phyloP scores from a whole-genome alignment of 2,797 vertebrate species.

The Morus bassanus region DNA sequence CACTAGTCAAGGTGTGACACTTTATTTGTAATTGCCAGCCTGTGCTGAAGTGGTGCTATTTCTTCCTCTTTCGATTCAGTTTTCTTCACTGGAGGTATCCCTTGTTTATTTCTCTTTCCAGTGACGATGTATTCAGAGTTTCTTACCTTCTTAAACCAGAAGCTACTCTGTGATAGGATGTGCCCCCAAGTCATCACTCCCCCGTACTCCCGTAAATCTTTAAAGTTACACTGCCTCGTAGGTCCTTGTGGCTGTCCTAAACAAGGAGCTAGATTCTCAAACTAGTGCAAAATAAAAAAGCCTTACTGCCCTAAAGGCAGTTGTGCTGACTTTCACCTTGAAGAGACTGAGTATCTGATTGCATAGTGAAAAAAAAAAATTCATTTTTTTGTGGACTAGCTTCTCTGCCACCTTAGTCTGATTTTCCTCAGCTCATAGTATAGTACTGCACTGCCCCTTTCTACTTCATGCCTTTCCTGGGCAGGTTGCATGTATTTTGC shows the following conservation, averaged over 20 bases:
- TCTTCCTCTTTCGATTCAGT: not conserved
- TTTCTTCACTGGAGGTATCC: not conserved
- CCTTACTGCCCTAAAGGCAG: not conserved
- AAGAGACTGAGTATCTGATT: not conserved
- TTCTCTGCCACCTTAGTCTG: not conserved
- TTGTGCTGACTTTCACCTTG: not conserved
- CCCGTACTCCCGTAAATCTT: not conserved
- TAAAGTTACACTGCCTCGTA: not conserved
- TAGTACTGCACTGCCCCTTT: not conserved
- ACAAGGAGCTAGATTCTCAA: not conserved
- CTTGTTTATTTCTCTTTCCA: not conserved
- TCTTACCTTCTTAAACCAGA: not conserved
- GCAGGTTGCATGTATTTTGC: not conserved
- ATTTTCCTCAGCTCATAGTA: not conserved
- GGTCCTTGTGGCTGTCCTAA: not conserved
- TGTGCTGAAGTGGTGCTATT: not conserved
- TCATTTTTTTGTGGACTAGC: not conserved
- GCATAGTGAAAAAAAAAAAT: not conserved
- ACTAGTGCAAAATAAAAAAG: not conserved
- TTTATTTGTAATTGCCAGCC: not conserved
- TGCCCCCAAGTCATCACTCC: not conserved
- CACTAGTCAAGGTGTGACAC: not conserved
- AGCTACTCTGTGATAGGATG: not conserved
- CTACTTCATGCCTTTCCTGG: not conserved
- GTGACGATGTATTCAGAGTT: not conserved